Base-by-base conservation (phyloP, 2,888 invertebrate genomes). In the Dynastes hyllus region DNA sequence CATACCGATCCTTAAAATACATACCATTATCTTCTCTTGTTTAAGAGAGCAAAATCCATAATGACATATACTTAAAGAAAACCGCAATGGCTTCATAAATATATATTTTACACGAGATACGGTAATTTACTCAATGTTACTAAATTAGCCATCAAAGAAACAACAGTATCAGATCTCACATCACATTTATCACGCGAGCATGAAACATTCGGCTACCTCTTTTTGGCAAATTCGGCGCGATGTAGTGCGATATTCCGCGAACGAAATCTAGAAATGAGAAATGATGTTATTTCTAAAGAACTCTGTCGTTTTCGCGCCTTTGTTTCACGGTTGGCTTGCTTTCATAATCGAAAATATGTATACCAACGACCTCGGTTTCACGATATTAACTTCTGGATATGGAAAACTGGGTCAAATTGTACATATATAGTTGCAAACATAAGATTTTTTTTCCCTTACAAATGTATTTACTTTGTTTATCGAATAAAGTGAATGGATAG, bases 281-380 rank as follows among this genome's bases (percentile, higher is more conserved):
- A 73, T 73, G 73, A 73, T 58, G 58, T 58, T 73, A 58, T 73
- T 73, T 55, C 58, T 16, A 22, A 58, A 58, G 73, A 37, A 73
- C 9, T n/a, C 58, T 9, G 58, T 22, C 73, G 22, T 58, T 58
- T 73, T 40, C 58, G 73, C 58, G 73, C 58, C 73, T 73, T 73
- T 73, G 58, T 73, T 73, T 73, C 73, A 61, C 58, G 73, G 73
- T 58, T 73, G 40, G 73, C 73, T 58, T 73, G 22, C 37, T 73
- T 27, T 58, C 58, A 73, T 73, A 61, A 73, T 73, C 73, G 73
- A 58, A 73, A 58, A 58, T 73, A 70, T 55, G 22, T 58, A 16
- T 29, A 63, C 29, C 55, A 58, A 45, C 45, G 45, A 8, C 11
- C 51, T 58, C 58, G 58, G 58, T 73, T 73, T 32, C 40, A 37